phyloP scores from a whole-genome alignment of 1,140 invertebrate species.

The Agraylea sexmaculata region DNA sequence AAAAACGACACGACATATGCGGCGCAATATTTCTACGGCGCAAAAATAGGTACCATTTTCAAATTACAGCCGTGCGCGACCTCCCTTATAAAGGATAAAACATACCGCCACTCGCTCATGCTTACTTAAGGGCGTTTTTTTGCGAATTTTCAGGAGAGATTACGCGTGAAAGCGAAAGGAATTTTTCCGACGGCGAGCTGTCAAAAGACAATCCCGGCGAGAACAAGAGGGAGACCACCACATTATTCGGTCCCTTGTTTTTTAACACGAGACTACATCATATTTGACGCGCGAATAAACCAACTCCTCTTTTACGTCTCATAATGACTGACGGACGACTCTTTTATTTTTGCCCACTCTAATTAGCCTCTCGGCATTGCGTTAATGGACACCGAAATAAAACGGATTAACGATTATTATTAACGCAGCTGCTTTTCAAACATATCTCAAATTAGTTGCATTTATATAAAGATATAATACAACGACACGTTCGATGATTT shows the following conservation, averaged over 20 bases:
- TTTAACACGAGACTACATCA: constrained; percentile 1
- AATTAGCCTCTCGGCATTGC: not conserved
- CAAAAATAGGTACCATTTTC: too few relatives aligned
- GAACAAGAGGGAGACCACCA: constrained; percentile 13
- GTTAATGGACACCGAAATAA: not conserved
- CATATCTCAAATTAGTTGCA: constrained; percentile 4
- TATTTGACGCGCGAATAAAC: too few relatives aligned
- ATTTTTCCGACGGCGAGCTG: too few relatives aligned
- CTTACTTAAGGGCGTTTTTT: too few relatives aligned
- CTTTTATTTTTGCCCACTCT: not conserved
- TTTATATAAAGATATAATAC: constrained; percentile 7
- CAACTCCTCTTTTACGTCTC: not conserved
- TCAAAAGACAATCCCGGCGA: constrained; percentile 20
- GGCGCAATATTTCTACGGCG: too few relatives aligned
- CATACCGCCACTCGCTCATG: too few relatives aligned
- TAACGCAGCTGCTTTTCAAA: not conserved
- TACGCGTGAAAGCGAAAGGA: too few relatives aligned
- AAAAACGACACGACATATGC: too few relatives aligned
- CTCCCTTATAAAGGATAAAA: too few relatives aligned
- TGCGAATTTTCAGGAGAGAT: too few relatives aligned
- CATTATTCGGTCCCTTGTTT: constrained; percentile 17
- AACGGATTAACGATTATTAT: not conserved
- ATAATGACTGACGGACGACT: not conserved
- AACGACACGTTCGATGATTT: not conserved
- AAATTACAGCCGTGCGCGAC: too few relatives aligned